Conservation (phyloP, 1,140 invertebrate genomes). For the Nixonia krombeini region DNA sequence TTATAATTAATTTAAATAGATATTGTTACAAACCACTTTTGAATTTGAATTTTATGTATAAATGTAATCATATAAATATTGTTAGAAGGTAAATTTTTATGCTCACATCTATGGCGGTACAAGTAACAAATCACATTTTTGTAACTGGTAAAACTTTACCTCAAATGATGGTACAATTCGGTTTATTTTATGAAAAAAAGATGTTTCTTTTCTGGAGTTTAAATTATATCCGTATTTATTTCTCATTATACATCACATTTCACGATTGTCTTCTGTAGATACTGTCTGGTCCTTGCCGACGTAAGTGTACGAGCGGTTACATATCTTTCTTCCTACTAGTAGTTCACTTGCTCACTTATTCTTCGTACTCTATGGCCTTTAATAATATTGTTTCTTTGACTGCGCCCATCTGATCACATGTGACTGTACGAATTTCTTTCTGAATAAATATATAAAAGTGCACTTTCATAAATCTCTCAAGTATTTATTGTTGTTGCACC, state of each 20-base stretch:
- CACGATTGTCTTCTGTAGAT: slow-evolving; percentile 45
- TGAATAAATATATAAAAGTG: slow-evolving; percentile 51
- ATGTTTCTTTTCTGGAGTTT: no score
- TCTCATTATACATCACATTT: slow-evolving; percentile 17
- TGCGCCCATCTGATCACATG: slow-evolving; percentile 17
- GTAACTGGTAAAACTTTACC: background rate
- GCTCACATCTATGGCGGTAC: no score
- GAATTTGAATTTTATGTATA: no score
- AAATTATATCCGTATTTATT: background rate
- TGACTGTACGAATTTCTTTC: slow-evolving; percentile 29
- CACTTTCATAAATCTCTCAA: slow-evolving; percentile 55
- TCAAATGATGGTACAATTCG: background rate
- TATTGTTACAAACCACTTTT: background rate
- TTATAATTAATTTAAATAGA: no score
- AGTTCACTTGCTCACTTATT: slow-evolving; percentile 42
- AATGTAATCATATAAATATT: no score
- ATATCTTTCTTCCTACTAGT: slow-evolving; percentile 32
- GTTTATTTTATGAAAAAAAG: slow-evolving; percentile 1
- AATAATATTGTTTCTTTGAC: slow-evolving; percentile 23
- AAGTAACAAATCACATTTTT: no score
- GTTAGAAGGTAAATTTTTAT: no score
- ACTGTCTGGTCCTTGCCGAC: slow-evolving; percentile 58
- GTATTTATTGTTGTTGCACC: slow-evolving; percentile 60
- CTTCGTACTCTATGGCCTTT: slow-evolving; percentile 23
- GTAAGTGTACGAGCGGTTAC: slow-evolving; percentile 42